Evolutionary conservation across 2,888 invertebrate genomes (phyloP).

Genomic region (Drosophila paramelanica): DNA sequence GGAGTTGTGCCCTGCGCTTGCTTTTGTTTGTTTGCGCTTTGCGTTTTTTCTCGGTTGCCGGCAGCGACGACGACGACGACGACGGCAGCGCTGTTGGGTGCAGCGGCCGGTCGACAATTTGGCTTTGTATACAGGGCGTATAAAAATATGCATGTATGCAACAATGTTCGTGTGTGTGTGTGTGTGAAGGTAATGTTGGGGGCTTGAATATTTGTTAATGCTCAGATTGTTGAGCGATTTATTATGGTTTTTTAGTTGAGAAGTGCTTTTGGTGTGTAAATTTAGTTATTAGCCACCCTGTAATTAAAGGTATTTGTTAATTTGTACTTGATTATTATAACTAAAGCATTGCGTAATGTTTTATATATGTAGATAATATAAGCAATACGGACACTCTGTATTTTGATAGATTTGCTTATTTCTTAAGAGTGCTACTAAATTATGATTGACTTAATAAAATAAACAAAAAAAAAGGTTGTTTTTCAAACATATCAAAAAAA

Average conservation of each 20-base stretch:
- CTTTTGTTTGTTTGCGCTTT: slow-evolving; percentile 65
- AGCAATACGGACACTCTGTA: too few species aligned
- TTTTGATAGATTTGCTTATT: too few species aligned
- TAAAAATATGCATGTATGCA: slow-evolving; percentile 20
- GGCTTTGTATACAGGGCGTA: slow-evolving; percentile 47
- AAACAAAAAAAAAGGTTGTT: too few species aligned
- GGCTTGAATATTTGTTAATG: slow-evolving; percentile 54
- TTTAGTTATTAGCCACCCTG: slow-evolving; percentile 25
- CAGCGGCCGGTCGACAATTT: slow-evolving; percentile 61
- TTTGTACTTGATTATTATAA: too few species aligned
- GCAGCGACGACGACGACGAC: slow-evolving; percentile 46
- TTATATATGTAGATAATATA: too few species aligned
- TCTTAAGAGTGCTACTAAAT: too few species aligned
- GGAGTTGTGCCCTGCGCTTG: slow-evolving; percentile 57
- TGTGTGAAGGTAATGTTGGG: slow-evolving; percentile 7
- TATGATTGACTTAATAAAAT: too few species aligned
- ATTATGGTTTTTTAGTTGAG: slow-evolving; percentile 64
- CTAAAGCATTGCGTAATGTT: too few species aligned
- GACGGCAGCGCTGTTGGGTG: slow-evolving; percentile 24
- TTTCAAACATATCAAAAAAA: too few species aligned
- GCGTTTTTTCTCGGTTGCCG: slow-evolving; percentile 52
- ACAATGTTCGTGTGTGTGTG: background rate
- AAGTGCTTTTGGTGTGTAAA: slow-evolving; percentile 43
- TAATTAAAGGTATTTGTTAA: background rate
- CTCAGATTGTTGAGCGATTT: slow-evolving; percentile 72